Percentiles rank a stretch among this genome's conserved stretches.
Conservation (phyloP, 2,113 vertebrate genomes). For the Reinhardtius hippoglossoides region DNA sequence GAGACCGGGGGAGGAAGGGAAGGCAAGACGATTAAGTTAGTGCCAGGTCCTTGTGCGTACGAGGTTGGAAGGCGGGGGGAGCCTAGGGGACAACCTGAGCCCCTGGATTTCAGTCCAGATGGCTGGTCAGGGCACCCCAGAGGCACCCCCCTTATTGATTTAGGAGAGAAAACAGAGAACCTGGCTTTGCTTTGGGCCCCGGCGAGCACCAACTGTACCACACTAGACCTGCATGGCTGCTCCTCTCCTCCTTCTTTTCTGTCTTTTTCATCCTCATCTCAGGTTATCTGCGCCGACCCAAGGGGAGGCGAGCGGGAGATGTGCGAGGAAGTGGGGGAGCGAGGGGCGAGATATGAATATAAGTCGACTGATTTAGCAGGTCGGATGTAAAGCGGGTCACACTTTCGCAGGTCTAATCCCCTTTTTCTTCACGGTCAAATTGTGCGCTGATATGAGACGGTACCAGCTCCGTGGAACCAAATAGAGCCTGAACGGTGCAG, state of each 20-base stretch:
- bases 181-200: slow-evolving; percentile 75
- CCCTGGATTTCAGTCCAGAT: slow-evolving; percentile 92
- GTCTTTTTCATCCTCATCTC: slow-evolving; percentile 64
- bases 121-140: slow-evolving; percentile 87
- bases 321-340: slow-evolving; percentile 33
- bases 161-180: slow-evolving; percentile 82
- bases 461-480: slow-evolving; percentile 64
- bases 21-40: slow-evolving; percentile 84
- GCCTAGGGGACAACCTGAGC: slow-evolving; percentile 92
- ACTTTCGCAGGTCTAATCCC: slow-evolving; percentile 78
- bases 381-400: slow-evolving; percentile 73
- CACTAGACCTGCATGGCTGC: slow-evolving; percentile 73
- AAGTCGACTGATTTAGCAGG: slow-evolving; percentile 74
- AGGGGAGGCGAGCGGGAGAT: slow-evolving; percentile 23
- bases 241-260: slow-evolving; percentile 16
- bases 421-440: slow-evolving; percentile 72
- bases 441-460: slow-evolving; percentile 75
- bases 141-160: slow-evolving; percentile 89
- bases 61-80: slow-evolving; percentile 72
- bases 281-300: slow-evolving; percentile 64
- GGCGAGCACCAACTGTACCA: slow-evolving; percentile 59
- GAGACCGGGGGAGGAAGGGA: slow-evolving; percentile 76
- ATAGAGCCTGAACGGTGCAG: slow-evolving; percentile 71
- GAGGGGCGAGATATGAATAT: slow-evolving; percentile 70
- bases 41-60: slow-evolving; percentile 87